phyloP scores from a whole-genome alignment of 2,888 invertebrate genomes.

The Plusia festucae region DNA sequence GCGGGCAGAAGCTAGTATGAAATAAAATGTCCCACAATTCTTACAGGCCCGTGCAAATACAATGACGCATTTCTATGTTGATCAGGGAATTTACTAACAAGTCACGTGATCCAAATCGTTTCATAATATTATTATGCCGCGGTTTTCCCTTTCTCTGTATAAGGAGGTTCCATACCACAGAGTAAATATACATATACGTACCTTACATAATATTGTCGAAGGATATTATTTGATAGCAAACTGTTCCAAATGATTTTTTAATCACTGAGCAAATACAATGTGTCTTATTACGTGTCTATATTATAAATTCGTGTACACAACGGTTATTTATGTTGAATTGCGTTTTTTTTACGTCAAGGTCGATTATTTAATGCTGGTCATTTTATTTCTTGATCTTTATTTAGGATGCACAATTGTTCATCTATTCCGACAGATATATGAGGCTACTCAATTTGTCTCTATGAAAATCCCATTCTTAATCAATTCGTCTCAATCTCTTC shows the following conservation, averaged over 20 bases:
- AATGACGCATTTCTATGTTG: slow-evolving; percentile 1
- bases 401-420: too few relatives aligned
- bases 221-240: not conserved
- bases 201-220: not conserved
- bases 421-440: too few relatives aligned
- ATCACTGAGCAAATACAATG: not conserved
- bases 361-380: not conserved
- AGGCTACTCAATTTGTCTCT: too few relatives aligned
- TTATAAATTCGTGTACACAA: not conserved
- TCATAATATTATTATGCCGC: not conserved
- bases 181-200: too few relatives aligned
- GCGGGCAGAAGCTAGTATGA: too few relatives aligned
- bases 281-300: not conserved
- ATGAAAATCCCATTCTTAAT: too few relatives aligned
- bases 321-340: not conserved
- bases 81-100: not conserved
- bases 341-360: not conserved
- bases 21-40: too few relatives aligned
- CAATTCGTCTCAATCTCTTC: too few relatives aligned
- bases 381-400: too few relatives aligned
- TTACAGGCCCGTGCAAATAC: not conserved
- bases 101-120: not conserved
- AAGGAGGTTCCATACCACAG: not conserved
- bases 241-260: not conserved
- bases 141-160: not conserved